Evolutionary conservation across 2,113 vertebrate genomes (phyloP), one percentile per base, ranked within the genome.

Genomic region (Nannobrachium achirus): DNA sequence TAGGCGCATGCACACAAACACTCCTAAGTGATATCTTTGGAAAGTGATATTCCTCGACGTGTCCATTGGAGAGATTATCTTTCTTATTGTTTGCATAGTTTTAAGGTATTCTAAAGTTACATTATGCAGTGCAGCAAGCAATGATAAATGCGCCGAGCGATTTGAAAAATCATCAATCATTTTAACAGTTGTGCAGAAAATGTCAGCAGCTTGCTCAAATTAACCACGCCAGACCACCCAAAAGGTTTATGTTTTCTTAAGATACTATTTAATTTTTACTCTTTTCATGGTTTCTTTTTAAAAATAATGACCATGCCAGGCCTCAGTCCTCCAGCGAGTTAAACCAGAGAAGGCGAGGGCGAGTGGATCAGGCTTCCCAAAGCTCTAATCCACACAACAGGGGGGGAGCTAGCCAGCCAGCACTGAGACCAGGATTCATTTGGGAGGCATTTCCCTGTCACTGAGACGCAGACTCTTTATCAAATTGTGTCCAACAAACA

Each of bases 401-500:
- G 56, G 20, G 52, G 68, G 50, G 53, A 60, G 33, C 5, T 38
- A 0, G 56, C 63, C 61, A 81, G 38, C 9, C 16, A 59, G 59
- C 46, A 8, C 46, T 56, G 25, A 53, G 55, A 38, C 33, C 8
- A 56, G 57, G 73, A 66, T 72, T 85, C 75, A 68, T 57, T 61
- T 46, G 65, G 78, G 66, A 84, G 72, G 73, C 80, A 80, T 83
- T 82, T 78, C n/a, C 8, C 80, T 82, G 84, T 85, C 83, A 84
- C 74, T 46, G 61, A 80, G 76, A 81, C 46, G 66, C 66, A 55
- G 71, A 73, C 78, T 80, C 81, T 89, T 79, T 76, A 82, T 89
- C 80, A 87, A 86, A 82, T 73, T 73, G 79, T 73, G 82, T 79
- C 75, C 11, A 63, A 80, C 82, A 78, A 84, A 82, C 81, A 42